phyloP scores from a whole-genome alignment of 2,888 invertebrate species.

The Brachycybe producta region DNA sequence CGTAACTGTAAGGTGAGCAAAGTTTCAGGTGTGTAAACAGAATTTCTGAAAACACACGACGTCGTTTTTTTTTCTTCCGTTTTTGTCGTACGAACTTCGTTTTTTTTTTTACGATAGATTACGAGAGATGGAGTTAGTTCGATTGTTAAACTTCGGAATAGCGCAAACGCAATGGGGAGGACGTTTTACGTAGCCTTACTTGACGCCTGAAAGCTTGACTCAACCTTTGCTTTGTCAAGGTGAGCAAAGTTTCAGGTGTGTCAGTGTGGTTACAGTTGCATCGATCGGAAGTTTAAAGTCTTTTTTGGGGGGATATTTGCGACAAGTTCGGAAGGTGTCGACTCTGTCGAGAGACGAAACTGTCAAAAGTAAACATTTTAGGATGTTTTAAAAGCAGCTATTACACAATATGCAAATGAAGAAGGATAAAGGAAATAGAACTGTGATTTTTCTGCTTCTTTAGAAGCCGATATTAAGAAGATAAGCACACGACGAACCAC shows the following conservation, averaged over 20 bases:
- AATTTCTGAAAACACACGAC: background rate
- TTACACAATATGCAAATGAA: no score
- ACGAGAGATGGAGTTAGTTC: background rate
- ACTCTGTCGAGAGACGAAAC: background rate
- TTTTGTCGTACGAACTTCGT: background rate
- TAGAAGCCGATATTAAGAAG: no score
- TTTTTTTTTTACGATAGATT: background rate
- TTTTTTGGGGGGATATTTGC: background rate
- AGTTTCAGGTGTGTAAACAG: slow-evolving; percentile 25
- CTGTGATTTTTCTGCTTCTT: no score
- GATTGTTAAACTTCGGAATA: background rate
- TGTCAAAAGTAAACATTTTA: no score
- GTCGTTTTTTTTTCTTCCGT: background rate
- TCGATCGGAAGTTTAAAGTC: background rate
- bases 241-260: slow-evolving; percentile 40
- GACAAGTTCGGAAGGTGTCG: background rate
- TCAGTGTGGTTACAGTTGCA: slow-evolving; percentile 20
- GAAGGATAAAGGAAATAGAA: no score
- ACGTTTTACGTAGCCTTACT: slow-evolving; percentile 13
- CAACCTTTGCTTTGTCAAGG: slow-evolving; percentile 31
- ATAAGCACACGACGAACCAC: no score
- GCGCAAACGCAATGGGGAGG: background rate
- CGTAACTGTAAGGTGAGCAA: slow-evolving; percentile 25
- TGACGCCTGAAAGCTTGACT: slow-evolving; percentile 34
- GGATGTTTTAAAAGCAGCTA: no score